Percentiles rank a stretch among this genome's conserved stretches.
These are phyloP conservation scores for Panagrolaimus sp. DNA, from an alignment of 1,140 invertebrate genomes.

Conservation along the genomic window DNA sequence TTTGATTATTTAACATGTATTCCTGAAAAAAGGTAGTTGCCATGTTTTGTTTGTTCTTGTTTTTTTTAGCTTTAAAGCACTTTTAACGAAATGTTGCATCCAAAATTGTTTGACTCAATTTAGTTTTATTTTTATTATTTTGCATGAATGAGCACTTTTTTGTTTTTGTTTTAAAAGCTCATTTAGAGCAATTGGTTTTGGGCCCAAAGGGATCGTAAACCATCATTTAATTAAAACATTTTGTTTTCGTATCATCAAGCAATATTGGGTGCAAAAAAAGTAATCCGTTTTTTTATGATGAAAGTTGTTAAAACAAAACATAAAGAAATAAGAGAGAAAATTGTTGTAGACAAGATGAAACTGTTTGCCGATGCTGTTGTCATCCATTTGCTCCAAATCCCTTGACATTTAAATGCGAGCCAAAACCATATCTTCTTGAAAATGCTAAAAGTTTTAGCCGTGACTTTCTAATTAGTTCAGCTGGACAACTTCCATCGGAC, in stretches of 20 bases:
- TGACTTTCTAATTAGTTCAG: constrained; percentile 12
- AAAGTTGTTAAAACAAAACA: not conserved
- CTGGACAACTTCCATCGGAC: not conserved
- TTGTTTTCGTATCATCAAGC: constrained; percentile 13
- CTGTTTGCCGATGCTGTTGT: constrained; percentile 51
- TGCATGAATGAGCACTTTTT: too few species aligned
- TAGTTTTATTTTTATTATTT: too few species aligned
- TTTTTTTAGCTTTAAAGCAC: too few species aligned
- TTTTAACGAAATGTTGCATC: too few species aligned
- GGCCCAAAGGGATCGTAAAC: not conserved
- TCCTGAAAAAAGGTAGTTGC: constrained; percentile 36
- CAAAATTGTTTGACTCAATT: too few species aligned
- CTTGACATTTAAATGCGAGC: constrained; percentile 49
- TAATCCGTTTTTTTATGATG: not conserved
- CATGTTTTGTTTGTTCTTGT: too few species aligned
- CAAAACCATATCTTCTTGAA: constrained; percentile 26
- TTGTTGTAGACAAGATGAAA: constrained; percentile 30
- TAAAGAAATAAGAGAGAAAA: too few species aligned
- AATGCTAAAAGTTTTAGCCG: constrained; percentile 11
- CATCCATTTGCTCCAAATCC: constrained; percentile 54
- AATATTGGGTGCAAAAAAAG: too few species aligned
- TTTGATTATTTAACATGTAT: constrained; percentile 48
- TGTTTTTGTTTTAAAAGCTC: too few species aligned
- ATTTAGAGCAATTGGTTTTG: constrained; percentile 1
- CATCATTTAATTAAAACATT: constrained; percentile 15